These are phyloP conservation scores for Rhineura floridana DNA, from an alignment of 2,113 vertebrate species.

Conservation along the genomic window DNA sequence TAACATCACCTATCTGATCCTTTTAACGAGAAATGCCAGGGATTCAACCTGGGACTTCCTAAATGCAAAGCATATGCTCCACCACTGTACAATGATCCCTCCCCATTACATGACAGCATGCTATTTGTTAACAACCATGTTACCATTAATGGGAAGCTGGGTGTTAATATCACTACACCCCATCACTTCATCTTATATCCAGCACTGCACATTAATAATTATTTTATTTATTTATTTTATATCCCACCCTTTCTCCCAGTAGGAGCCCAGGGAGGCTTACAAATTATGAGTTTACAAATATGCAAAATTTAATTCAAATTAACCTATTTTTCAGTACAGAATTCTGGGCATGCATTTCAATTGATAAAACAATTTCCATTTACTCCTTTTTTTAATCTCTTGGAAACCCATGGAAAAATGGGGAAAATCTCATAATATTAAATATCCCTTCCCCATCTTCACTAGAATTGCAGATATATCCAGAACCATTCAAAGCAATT, in stretches of 20 bases:
- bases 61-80: no score
- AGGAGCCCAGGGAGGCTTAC: no score
- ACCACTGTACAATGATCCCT: no score
- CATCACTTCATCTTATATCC: conserved; percentile 35
- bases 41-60: no score
- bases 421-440: neutral
- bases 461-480: neutral
- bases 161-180: conserved; percentile 27
- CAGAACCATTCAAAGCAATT: neutral
- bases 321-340: conserved; percentile 38
- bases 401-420: neutral
- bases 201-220: conserved; percentile 30
- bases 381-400: neutral
- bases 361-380: conserved; percentile 20
- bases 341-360: conserved; percentile 9
- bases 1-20: no score
- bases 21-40: no score
- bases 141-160: conserved; percentile 28
- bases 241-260: no score
- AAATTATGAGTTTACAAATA: conserved; percentile 45
- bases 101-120: no score
- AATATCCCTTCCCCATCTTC: neutral
- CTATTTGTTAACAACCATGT: neutral
- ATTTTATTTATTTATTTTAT: no score
- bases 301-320: conserved; percentile 55